Evolutionary conservation across 1,140 invertebrate genomes (phyloP).

Genomic region (Lethrus apterus): DNA sequence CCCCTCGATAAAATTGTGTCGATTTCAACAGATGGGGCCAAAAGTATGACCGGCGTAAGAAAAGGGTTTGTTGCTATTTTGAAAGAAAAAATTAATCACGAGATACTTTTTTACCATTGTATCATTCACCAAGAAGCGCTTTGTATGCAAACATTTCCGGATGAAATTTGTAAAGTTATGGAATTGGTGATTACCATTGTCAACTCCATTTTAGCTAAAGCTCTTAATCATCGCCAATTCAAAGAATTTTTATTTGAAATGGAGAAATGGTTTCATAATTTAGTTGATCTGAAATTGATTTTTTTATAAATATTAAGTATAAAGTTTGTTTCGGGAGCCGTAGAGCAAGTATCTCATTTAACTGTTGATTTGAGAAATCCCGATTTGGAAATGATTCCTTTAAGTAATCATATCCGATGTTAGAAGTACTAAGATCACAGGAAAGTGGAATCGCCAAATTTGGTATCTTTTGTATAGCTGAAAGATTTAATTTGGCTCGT

Average conservation of each 20-base stretch:
- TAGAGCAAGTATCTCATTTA: no score
- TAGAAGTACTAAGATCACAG: no score
- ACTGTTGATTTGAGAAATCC: no score
- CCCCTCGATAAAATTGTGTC: constrained; percentile 33
- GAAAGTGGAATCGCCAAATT: no score
- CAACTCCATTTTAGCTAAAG: constrained; percentile 18
- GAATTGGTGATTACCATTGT: constrained; percentile 20
- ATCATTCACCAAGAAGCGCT: constrained; percentile 32
- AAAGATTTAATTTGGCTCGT: no score
- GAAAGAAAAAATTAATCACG: constrained; percentile 27
- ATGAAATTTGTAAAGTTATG: constrained; percentile 28
- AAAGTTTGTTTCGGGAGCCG: no score
- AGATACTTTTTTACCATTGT: constrained; percentile 28
- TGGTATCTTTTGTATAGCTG: no score
- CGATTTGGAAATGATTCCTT: no score
- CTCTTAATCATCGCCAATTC: constrained; percentile 30
- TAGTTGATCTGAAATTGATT: no score
- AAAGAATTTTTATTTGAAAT: constrained; percentile 34
- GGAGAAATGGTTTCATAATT: no score
- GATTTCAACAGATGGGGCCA: constrained; percentile 23
- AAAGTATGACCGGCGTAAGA: constrained; percentile 15
- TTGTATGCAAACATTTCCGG: constrained; percentile 30
- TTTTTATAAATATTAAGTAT: no score
- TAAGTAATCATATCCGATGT: no score
- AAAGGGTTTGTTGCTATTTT: constrained; percentile 17